Evolutionary conservation across 2,888 invertebrate genomes (phyloP), one percentile per base, ranked within the genome.

Genomic region (Rhingia rostrata): DNA sequence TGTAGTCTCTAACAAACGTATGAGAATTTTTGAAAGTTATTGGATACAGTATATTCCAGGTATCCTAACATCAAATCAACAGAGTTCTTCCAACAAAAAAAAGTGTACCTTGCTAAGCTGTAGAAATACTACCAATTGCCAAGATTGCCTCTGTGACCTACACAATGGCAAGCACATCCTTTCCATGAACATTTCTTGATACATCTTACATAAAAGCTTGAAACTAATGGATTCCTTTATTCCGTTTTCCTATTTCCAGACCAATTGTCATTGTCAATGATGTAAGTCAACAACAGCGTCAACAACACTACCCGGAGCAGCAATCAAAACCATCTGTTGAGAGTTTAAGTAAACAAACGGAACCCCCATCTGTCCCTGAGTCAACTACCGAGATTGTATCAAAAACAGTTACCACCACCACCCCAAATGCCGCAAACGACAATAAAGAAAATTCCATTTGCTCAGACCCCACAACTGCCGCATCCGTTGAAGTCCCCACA

Each of bases 251-350:
- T n/a, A 49, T 33, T 83, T 78, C n/a, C 86, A 90, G 90, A 78
- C 90, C 90, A 32, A 88, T 90, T 87, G 90, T 89, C 72, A 88
- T 90, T 84, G 88, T 90, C 64, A 90, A 91, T 87, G 91, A 91
- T 87, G 87, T 89, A 79, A 88, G 88, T 72, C 87, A 87, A 58
- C 86, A 63, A 2, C 88, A 88, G 70, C 86, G 88, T 22, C 86
- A 87, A 63, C 86, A 56, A 5, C 75, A 60, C 2, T 58, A 73
- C 41, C 45, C 6, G 6, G 63, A 66, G 33, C 47, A 56, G 41
- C 75, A 86, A 61, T 47, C 66, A 63, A 81, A 66, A 51, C 56
- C 85, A 66, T 45, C 56, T 12, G 67, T 70, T 6, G 75, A 72
- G 60, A 60, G 9, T 32, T 47, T 54, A 22, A 53, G 45, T 32